phyloP scores from a whole-genome alignment of 1,140 invertebrate species.

The Zaprionus ornatus region DNA sequence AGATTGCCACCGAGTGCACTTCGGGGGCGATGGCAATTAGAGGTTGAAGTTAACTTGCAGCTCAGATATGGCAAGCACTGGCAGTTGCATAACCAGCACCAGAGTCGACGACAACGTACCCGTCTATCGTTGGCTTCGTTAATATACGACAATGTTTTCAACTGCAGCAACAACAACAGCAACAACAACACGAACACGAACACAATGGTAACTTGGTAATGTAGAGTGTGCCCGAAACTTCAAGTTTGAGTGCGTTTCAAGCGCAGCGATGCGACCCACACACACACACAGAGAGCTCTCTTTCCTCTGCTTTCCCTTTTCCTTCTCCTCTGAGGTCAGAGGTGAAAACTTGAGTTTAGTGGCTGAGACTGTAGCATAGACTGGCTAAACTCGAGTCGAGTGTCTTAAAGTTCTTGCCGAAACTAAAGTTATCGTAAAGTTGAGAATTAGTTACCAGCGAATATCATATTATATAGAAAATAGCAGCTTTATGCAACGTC shows the following conservation, averaged over 20 bases:
- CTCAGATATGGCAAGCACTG: conserved; percentile 21
- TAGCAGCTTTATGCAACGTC: background rate
- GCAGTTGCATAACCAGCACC: conserved; percentile 36
- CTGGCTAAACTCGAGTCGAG: conserved; percentile 3
- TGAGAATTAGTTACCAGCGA: conserved; percentile 12
- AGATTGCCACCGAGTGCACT: conserved; percentile 68
- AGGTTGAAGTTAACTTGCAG: conserved; percentile 65
- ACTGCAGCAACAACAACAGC: conserved; percentile 26
- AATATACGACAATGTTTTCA: conserved; percentile 60
- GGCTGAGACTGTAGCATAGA: conserved; percentile 17
- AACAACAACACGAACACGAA: conserved; percentile 38
- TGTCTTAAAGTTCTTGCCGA: conserved; percentile 8
- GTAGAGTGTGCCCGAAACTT: conserved; percentile 47
- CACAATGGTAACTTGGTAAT: conserved; percentile 53
- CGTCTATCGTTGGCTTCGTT: conserved; percentile 54
- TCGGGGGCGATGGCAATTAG: conserved; percentile 70
- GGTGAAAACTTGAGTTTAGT: conserved; percentile 61
- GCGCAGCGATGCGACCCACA: conserved; percentile 65
- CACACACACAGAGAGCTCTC: background rate
- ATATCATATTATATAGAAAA: background rate
- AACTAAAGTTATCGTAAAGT: conserved; percentile 24
- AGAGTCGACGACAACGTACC: background rate
- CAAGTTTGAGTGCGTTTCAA: conserved; percentile 49
- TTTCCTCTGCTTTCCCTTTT: too few species aligned
- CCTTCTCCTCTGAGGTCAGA: conserved; percentile 39